Base-by-base conservation (phyloP, 2,797 vertebrate genomes). In the Knipowitschia caucasica region DNA sequence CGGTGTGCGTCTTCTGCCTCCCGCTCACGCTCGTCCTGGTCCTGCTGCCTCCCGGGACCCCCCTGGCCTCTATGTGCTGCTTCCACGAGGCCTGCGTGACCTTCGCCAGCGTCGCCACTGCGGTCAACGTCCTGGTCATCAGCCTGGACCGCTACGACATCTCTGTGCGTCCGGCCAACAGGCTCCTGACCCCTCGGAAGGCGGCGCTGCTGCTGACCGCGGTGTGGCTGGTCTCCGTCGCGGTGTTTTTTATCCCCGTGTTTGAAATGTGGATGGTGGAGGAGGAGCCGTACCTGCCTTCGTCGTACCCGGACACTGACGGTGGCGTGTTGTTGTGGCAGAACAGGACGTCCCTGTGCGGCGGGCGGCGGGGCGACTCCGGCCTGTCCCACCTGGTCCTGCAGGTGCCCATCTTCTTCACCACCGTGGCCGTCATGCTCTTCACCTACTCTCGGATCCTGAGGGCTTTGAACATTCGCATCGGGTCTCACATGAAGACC, bases 91-190 rank as follows among this genome's bases (percentile, higher is more conserved):
- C 91, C 23, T 89, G 90, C 9, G 83, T 91, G 63, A 90, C 89
- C 47, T 92, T 92, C 2, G 90, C 89, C 61, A 89, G 91, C 64
- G 84, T 92, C 2, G 88, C 91, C 64, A 94, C 91, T 0, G 85
- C 91, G 43, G 70, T 91, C 62, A 93, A 91, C 46, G 82, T 92
- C 58, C 78, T 95, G 65, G 90, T 91, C 7, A 88, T 93, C 73
- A 92, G 87, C 59, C 47, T 93, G 46, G 91, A 91, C 71, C 81
- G 90, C 20, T 92, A 92, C 3, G 90, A 93, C 82, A 91, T 94
- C 71, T 92, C 90, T 0, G 85, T 92, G 1, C 86, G 89, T 9
- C 90, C 92, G 0, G 90, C 90, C 31, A 92, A 90, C 69, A 78
- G 89, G 11, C 79, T 91, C 53, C 82, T 93, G 63, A 93, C 91